These are phyloP conservation scores for Camptogramma bilineatum DNA, from an alignment of 2,888 invertebrate species.

Conservation along the genomic window DNA sequence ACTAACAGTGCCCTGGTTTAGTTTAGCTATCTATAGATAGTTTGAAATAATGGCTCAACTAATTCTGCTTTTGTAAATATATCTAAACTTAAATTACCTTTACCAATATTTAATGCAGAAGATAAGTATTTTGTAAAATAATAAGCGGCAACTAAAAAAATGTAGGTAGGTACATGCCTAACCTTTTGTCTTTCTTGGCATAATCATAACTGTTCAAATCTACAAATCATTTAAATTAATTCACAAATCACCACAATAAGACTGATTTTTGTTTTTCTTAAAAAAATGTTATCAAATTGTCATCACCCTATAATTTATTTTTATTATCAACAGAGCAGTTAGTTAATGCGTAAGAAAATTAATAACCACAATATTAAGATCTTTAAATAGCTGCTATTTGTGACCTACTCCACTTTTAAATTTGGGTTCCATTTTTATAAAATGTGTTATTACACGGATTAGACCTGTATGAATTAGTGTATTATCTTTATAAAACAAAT, in stretches of 20 bases:
- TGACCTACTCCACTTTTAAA: background rate
- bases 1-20: too few relatives aligned
- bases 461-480: too few relatives aligned
- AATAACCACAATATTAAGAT: background rate
- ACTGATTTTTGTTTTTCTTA: background rate
- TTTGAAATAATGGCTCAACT: too few relatives aligned
- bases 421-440: background rate
- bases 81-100: too few relatives aligned
- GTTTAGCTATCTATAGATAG: too few relatives aligned
- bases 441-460: too few relatives aligned
- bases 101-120: too few relatives aligned
- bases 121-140: too few relatives aligned
- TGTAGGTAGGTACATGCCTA: too few relatives aligned
- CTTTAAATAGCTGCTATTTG: background rate
- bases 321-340: background rate
- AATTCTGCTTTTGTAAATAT: too few relatives aligned
- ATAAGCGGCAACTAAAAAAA: too few relatives aligned
- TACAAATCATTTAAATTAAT: background rate
- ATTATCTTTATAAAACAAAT: too few relatives aligned
- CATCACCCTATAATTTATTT: slow-evolving; percentile 9
- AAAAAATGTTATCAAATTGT: slow-evolving; percentile 3
- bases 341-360: background rate
- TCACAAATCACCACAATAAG: background rate
- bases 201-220: background rate
- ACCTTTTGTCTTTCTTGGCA: background rate